Conservation (phyloP, 2,888 invertebrate species). For the Drosophila demipolita region DNA sequence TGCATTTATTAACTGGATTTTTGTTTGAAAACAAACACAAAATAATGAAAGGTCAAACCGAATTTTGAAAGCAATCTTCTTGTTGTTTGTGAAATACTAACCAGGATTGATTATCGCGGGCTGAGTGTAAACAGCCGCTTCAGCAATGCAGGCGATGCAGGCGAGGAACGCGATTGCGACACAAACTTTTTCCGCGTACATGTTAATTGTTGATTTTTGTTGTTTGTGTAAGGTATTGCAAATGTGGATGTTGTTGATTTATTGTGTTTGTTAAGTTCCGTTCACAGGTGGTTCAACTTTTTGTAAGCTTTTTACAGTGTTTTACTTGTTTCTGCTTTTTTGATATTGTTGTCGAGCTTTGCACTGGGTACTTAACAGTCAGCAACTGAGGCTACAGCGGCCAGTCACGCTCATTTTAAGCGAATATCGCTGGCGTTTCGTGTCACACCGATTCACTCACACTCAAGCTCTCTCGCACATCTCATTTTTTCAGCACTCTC, state of each 20-base stretch:
- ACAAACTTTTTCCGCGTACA: conserved; percentile 78
- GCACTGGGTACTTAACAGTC: conserved; percentile 60
- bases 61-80: background rate
- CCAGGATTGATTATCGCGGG: conserved; percentile 81
- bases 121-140: conserved; percentile 82
- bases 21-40: background rate
- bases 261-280: conserved; percentile 3
- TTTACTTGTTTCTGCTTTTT: conserved; percentile 3
- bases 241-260: conserved; percentile 9
- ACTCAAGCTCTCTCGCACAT: conserved; percentile 2
- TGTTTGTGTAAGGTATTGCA: conserved; percentile 6
- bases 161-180: conserved; percentile 64
- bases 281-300: conserved; percentile 29
- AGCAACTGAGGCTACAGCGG: conserved; percentile 69
- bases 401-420: conserved; percentile 73
- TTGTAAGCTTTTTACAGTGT: conserved; percentile 6
- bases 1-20: background rate
- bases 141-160: conserved; percentile 62
- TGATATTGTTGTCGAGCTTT: conserved; percentile 36
- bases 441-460: conserved; percentile 9
- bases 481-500: conserved; percentile 2
- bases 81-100: conserved; percentile 71
- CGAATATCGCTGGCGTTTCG: conserved; percentile 15
- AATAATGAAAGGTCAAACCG: background rate
- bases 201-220: conserved; percentile 45